Base-by-base conservation (phyloP, 2,888 invertebrate genomes). In the Netelia inedita region DNA sequence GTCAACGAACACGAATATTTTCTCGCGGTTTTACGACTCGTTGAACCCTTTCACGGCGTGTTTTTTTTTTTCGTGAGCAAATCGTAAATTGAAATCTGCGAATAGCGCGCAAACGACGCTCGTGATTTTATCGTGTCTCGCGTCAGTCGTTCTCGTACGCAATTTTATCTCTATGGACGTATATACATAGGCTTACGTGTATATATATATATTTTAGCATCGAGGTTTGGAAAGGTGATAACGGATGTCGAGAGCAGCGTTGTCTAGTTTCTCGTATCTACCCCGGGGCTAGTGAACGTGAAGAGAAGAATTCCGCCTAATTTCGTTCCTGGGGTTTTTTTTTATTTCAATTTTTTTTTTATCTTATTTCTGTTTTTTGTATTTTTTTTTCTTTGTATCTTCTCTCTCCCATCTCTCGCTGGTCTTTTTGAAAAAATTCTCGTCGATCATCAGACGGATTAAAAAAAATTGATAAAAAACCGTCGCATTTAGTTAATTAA, bases 1-100 rank as follows among this genome's bases (percentile, higher is more conserved):
- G 89, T 86, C 88, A 85, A 19, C 71, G 73, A 81, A 78, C 82
- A 76, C 61, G 55, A 82, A 80, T 88, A 28, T 53, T 55, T 16
- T 14, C 23, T 14, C 0, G 1, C 28, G 28, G 19, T 23, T 80
- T 87, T 86, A 73, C 75, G 79, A 75, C 8, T 72, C 65, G 69
- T 19, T 71, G 71, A 75, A 86, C 79, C 73, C 78, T 80, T 86
- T 83, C 86, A 68, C 79, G 59, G 16, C 46, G 14, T 14, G 57
- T 9, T 28, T n/a, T n/a, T n/a, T n/a, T n/a, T n/a, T n/a, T n/a
- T 35, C 21, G 43, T 14, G 63, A 28, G 63, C 63, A n/a, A 63
- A 63, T 14, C 23, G 43, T 21, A 46, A 2, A 28, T 28, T 28
- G 28, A 28, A 28, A 28, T 28, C 28, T 28, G 19, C 41, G 23